Percentiles rank a stretch among this genome's conserved stretches.
These are phyloP conservation scores for Cardinalis cardinalis DNA, from an alignment of 2,113 vertebrate species.

Conservation along the genomic window DNA sequence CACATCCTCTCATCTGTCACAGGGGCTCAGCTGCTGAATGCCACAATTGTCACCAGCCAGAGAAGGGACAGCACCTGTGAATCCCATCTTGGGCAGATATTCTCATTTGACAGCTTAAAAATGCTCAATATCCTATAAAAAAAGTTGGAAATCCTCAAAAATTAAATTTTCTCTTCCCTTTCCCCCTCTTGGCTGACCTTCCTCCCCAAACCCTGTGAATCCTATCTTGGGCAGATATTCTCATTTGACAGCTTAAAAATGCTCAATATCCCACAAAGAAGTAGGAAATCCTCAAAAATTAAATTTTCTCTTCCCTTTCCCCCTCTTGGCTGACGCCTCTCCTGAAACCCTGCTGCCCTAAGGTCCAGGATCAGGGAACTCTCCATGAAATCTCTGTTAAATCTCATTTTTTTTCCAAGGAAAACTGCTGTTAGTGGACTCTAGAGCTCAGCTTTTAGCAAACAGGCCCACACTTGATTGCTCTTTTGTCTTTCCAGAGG, in stretches of 20 bases:
- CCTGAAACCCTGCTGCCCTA: not conserved
- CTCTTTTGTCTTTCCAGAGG: constrained; percentile 34
- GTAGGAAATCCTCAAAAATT: not conserved
- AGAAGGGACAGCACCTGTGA: not conserved
- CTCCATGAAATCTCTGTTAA: not conserved
- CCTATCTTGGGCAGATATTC: not conserved
- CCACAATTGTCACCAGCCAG: not conserved
- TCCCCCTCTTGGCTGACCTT: not conserved
- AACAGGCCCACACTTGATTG: not conserved
- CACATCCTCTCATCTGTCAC: not conserved
- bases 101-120: not conserved
- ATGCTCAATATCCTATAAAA: not conserved
- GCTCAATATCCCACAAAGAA: not conserved
- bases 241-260: not conserved
- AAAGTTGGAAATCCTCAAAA: not conserved
- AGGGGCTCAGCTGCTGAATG: not conserved
- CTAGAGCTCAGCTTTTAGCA: not conserved
- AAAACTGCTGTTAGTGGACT: not conserved
- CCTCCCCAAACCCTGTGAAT: not conserved
- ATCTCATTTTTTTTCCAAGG: not conserved
- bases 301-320: not conserved
- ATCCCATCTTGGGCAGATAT: not conserved
- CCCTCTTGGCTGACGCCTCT: not conserved
- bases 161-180: not conserved
- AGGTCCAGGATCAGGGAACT: not conserved